Evolutionary conservation across 2,888 invertebrate genomes (phyloP).

Genomic region (Monochamus alternatus): DNA sequence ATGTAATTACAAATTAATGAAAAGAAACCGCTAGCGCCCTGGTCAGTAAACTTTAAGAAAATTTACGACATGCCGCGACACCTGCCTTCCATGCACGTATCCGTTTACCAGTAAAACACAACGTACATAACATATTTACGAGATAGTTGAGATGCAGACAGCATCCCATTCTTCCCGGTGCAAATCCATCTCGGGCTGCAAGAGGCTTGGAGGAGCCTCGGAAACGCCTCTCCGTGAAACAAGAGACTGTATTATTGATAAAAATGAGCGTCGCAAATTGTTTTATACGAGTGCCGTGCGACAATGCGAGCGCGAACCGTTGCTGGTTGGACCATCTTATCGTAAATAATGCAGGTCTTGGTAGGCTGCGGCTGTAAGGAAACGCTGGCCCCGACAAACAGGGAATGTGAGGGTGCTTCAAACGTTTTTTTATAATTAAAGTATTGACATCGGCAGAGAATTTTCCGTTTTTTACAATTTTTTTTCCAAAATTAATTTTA

Average conservation of each 20-base stretch:
- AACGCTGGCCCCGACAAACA: background rate
- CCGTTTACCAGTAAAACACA: constrained; percentile 23
- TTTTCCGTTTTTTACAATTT: too few relatives aligned
- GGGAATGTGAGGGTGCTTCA: background rate
- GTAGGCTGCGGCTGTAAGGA: constrained; percentile 49
- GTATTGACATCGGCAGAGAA: background rate
- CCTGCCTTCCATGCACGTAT: constrained; percentile 10
- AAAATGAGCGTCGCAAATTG: constrained; percentile 69
- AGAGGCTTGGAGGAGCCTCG: constrained; percentile 28
- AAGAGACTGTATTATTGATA: constrained; percentile 69
- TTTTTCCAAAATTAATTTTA: too few relatives aligned
- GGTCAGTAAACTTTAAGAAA: constrained; percentile 4
- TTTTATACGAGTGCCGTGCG: constrained; percentile 68
- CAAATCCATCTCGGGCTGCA: constrained; percentile 53
- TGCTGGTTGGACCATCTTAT: constrained; percentile 58
- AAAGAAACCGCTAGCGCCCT: background rate
- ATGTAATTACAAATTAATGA: too few relatives aligned
- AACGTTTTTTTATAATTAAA: constrained; percentile 16
- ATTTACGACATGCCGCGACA: background rate
- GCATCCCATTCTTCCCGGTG: constrained; percentile 50
- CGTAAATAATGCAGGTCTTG: constrained; percentile 65
- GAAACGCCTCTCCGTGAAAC: constrained; percentile 54
- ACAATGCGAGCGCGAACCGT: constrained; percentile 56
- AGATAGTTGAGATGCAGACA: constrained; percentile 61
- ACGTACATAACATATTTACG: constrained; percentile 50